A percentile compares a stretch with the other conserved stretches of the same genome.
Evolutionary conservation across 2,888 invertebrate genomes (phyloP).

Genomic region (Machimus rusticus): DNA sequence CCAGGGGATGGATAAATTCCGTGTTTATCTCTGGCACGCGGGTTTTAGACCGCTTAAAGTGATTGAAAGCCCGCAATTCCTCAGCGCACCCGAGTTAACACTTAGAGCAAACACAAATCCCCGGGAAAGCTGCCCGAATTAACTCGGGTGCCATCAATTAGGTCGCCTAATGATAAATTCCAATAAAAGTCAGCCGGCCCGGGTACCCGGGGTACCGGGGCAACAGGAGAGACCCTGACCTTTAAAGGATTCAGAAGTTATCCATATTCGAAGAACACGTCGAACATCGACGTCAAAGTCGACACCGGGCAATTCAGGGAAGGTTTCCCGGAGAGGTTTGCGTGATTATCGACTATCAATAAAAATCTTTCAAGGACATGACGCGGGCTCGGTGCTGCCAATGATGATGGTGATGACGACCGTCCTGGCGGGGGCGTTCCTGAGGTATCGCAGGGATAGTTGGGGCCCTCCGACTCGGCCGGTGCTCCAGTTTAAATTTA

Average conservation of each 20-base stretch:
- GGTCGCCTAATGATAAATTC: constrained; percentile 25
- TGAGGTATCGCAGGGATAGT: neutral
- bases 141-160: constrained; percentile 8
- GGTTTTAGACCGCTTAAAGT: neutral
- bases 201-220: neutral
- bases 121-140: neutral
- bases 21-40: neutral
- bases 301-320: neutral
- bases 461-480: neutral
- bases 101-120: constrained; percentile 14
- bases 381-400: neutral
- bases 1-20: neutral
- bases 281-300: neutral
- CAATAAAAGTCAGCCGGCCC: constrained; percentile 15
- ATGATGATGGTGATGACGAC: neutral
- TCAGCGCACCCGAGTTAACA: neutral
- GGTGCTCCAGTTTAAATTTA: constrained; percentile 24
- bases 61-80: constrained; percentile 1
- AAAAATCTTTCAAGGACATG: neutral
- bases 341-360: constrained; percentile 34
- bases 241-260: neutral
- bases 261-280: neutral
- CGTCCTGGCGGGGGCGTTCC: neutral
- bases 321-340: neutral
- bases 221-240: neutral